Conservation (phyloP, 2,888 invertebrate genomes). For the Omphaloscelis lunosa region DNA sequence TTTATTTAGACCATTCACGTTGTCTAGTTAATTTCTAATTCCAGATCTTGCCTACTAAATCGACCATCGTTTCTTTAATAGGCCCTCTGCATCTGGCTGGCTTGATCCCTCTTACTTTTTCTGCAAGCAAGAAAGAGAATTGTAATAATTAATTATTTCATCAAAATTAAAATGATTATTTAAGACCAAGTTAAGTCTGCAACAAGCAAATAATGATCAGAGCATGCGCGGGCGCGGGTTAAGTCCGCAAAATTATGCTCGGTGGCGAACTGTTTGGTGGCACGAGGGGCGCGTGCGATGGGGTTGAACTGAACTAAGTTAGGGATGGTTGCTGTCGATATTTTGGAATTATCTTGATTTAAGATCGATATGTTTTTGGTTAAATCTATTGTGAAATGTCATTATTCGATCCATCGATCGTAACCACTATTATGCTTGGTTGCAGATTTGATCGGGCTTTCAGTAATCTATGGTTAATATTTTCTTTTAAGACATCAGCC, state of each 20-base stretch:
- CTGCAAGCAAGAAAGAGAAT: neutral
- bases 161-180: constrained; percentile 10
- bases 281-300: constrained; percentile 73
- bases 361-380: neutral
- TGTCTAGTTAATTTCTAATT: neutral
- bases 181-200: constrained; percentile 72
- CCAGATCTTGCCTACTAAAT: neutral
- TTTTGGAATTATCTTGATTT: neutral
- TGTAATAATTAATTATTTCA: neutral
- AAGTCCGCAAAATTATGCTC: constrained; percentile 89
- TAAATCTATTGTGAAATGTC: neutral
- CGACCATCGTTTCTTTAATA: neutral
- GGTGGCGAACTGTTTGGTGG: constrained; percentile 81
- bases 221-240: constrained; percentile 71
- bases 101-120: neutral
- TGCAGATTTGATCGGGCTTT: too few species aligned
- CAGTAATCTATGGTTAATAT: too few species aligned
- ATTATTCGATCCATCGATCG: too few species aligned
- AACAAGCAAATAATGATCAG: constrained; percentile 86
- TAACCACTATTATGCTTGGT: too few species aligned
- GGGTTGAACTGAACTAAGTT: constrained; percentile 62
- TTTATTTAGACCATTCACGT: neutral
- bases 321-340: constrained; percentile 71
- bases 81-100: neutral
- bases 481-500: too few species aligned